Conservation (phyloP, 1,140 invertebrate genomes). For the Homalodisca vitripennis region DNA sequence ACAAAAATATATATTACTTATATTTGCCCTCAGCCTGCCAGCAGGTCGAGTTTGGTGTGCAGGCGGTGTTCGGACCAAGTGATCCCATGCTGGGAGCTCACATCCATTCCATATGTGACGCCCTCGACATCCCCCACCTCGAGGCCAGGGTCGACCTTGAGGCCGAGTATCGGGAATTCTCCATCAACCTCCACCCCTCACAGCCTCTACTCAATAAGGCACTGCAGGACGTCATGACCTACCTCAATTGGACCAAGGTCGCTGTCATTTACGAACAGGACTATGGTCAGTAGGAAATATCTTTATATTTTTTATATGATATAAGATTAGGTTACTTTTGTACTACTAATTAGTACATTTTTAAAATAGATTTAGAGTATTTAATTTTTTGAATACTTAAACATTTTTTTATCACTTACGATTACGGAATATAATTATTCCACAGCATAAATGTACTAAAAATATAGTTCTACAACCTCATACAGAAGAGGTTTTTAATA, state of each 20-base stretch:
- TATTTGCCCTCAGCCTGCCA: conserved; percentile 57
- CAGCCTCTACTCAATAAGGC: conserved; percentile 63
- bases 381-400: too few relatives aligned
- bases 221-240: conserved; percentile 64
- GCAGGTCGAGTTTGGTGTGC: conserved; percentile 60
- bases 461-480: too few relatives aligned
- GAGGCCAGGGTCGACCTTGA: conserved; percentile 61
- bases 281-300: conserved; percentile 57
- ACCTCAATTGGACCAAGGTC: conserved; percentile 70
- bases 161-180: conserved; percentile 55
- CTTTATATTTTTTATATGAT: neutral
- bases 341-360: too few relatives aligned
- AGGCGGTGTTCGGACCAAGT: conserved; percentile 65
- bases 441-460: too few relatives aligned
- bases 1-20: too few relatives aligned
- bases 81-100: conserved; percentile 61
- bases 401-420: too few relatives aligned
- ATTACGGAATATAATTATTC: too few relatives aligned
- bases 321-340: neutral
- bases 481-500: too few relatives aligned
- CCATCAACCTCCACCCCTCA: conserved; percentile 69
- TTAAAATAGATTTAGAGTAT: too few relatives aligned
- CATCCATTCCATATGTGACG: conserved; percentile 68
- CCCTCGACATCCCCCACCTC: conserved; percentile 68
- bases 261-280: conserved; percentile 73